Evolutionary conservation across 1,140 invertebrate species (phyloP), one percentile per base, ranked within the genome.

Genomic region (Drosophila obscura): DNA sequence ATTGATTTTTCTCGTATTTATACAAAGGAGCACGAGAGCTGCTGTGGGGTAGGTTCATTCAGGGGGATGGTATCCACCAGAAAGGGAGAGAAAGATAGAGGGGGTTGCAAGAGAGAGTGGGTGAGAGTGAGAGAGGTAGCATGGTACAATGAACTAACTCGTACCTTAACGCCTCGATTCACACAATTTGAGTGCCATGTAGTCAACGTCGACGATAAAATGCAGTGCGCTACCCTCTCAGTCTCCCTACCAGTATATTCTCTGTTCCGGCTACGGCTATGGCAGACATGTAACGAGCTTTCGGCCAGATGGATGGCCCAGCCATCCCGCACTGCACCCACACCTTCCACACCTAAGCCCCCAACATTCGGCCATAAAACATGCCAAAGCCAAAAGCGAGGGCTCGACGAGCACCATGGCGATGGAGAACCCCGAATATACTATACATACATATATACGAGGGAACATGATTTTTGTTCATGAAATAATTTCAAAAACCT

Each of bases 101-200:
- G 6, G 13, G 2, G 60, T 2, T 28, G 67, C 56, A 45, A 48
- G 41, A 26, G 49, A 15, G 28, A 8, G 39, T 5, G n/a, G 4
- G 11, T 5, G 7, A 13, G 61, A 26, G 26, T 24, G 41, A 45
- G 11, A 26, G 35, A 56, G 64, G 15, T 49, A 74, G 64, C 48
- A 85, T 85, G 82, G 78, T 88, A 85, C 82, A 88, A 88, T 88
- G 83, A 88, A 88, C 83, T 88, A 88, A 87, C 83, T 87, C 84
- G 83, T 87, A 87, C 83, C 83, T 87, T 88, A 88, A 87, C 83
- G 83, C 79, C 83, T 88, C 79, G 83, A 88, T 87, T 87, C 83
- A 87, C 83, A 87, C 83, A 87, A 87, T 87, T 87, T 87, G 83
- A 88, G 83, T 79, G 77, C 60, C 82, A 82, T 85, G 82, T 85